phyloP scores from a whole-genome alignment of 2,888 invertebrate species.

The Prenolepis imparis region DNA sequence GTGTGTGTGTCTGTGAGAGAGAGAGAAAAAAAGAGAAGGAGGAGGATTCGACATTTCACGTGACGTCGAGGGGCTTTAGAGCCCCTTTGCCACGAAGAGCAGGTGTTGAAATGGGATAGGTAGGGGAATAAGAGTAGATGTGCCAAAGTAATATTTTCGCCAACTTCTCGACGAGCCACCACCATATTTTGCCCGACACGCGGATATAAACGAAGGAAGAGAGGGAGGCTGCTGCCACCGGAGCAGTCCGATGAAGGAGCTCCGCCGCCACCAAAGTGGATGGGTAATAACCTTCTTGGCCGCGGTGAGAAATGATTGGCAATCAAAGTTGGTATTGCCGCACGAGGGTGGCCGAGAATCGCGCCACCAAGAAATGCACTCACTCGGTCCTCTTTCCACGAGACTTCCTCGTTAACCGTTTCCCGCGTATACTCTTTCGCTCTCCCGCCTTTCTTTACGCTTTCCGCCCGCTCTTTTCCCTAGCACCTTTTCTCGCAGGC shows the following conservation, averaged over 20 bases:
- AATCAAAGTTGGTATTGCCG: constrained; percentile 80
- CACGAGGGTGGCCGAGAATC: constrained; percentile 54
- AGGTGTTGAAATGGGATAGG: constrained; percentile 60
- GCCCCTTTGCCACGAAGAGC: constrained; percentile 30
- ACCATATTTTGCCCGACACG: constrained; percentile 60
- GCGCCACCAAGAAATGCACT: constrained; percentile 65
- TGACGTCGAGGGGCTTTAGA: constrained; percentile 4
- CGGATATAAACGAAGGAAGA: constrained; percentile 53
- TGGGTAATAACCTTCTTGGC: constrained; percentile 78
- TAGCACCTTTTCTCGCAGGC: constrained; percentile 7
- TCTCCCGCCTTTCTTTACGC: background rate
- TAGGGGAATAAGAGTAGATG: constrained; percentile 61
- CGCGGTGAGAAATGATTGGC: constrained; percentile 80
- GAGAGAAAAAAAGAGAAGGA: background rate
- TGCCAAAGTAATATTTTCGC: constrained; percentile 74
- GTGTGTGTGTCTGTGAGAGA: too few species aligned
- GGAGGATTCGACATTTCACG: constrained; percentile 22
- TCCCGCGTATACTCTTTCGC: constrained; percentile 6
- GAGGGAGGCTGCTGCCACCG: background rate
- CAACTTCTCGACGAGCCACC: constrained; percentile 64
- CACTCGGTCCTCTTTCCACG: constrained; percentile 68
- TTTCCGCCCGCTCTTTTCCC: constrained; percentile 31
- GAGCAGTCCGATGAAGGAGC: constrained; percentile 52
- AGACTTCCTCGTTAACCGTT: constrained; percentile 72
- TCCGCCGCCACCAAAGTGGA: constrained; percentile 66